A percentile compares a stretch with the other conserved stretches of the same genome.
Conservation (phyloP, 2,888 invertebrate species). For the Chaetoderma sp. region DNA sequence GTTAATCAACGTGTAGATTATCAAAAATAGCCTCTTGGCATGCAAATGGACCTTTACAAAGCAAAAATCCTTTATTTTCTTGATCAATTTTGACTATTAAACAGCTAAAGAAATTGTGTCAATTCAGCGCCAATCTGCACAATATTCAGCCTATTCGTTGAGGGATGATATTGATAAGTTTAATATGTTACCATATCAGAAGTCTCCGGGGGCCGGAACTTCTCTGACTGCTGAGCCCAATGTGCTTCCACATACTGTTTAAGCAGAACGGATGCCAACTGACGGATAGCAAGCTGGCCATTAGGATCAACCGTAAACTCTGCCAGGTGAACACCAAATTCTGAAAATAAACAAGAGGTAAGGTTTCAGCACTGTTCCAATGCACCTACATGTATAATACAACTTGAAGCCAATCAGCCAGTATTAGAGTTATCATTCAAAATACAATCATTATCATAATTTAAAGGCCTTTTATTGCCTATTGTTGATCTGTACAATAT, state of each 20-base stretch:
- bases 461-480: no score
- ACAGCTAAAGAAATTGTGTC: no score
- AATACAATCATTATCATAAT: no score
- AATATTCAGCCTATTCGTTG: no score
- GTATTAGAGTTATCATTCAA: not conserved
- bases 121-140: no score
- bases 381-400: not conserved
- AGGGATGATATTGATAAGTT: no score
- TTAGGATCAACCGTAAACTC: slow-evolving; percentile 78
- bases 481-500: no score
- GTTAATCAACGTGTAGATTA: no score
- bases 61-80: no score
- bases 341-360: slow-evolving; percentile 52
- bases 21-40: no score
- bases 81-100: no score
- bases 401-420: not conserved
- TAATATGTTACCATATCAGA: slow-evolving; percentile 69
- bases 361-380: not conserved
- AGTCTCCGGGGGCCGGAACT: slow-evolving; percentile 74
- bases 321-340: slow-evolving; percentile 77
- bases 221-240: slow-evolving; percentile 75
- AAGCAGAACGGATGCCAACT: slow-evolving; percentile 79
- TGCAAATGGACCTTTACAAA: no score
- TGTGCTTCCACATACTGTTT: slow-evolving; percentile 80
- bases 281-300: slow-evolving; percentile 76